Base-by-base conservation (phyloP, 2,797 vertebrate species). In the Buphagus erythrorhynchus region DNA sequence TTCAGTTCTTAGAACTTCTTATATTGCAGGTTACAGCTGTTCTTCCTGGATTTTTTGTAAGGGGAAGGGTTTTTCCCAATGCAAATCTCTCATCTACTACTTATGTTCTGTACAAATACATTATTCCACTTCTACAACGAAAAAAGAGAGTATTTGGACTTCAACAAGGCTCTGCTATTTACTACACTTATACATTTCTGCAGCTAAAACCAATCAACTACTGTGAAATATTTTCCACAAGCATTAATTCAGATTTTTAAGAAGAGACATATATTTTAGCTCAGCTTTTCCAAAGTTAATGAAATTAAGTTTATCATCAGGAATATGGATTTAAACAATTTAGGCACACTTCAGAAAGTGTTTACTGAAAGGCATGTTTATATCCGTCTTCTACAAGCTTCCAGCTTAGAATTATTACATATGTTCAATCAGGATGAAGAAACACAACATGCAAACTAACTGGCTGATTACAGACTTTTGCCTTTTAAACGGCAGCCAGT, bases 1-100 rank as follows among this genome's bases (percentile, higher is more conserved):
- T 83, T 65, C 33, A 35, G 26, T 90, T 93, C 86, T 79, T 90
- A 52, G 51, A 93, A 95, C 29, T 67, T 36, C 61, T 88, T 92
- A 59, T 40, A 46, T 14, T 66, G 62, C 55, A 76, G 63, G 51
- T 71, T 84, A 42, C 1, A 16, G 78, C 45, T 93, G 43, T 33
- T 96, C 82, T 88, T 90, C 88, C 63, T 63, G 26, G 59, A 67
- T 46, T 76, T 88, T 59, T 68, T 55, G 40, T 79, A 86, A 89
- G 51, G 48, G n/a, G 16, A 81, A 88, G 40, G 12, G 20, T n/a
- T 94, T 87, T 92, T 35, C 51, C 43, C 43, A 59, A 13, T 21
- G 55, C 72, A 92, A 84, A 84, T 91, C 40, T 83, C 58, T 80
- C 42, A 83, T 78, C 40, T 77, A 8, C 36, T 62, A 51, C 26